A percentile compares a stretch with the other conserved stretches of the same genome.
phyloP scores from a whole-genome alignment of 2,113 vertebrate genomes.

The Struthidea cinerea region DNA sequence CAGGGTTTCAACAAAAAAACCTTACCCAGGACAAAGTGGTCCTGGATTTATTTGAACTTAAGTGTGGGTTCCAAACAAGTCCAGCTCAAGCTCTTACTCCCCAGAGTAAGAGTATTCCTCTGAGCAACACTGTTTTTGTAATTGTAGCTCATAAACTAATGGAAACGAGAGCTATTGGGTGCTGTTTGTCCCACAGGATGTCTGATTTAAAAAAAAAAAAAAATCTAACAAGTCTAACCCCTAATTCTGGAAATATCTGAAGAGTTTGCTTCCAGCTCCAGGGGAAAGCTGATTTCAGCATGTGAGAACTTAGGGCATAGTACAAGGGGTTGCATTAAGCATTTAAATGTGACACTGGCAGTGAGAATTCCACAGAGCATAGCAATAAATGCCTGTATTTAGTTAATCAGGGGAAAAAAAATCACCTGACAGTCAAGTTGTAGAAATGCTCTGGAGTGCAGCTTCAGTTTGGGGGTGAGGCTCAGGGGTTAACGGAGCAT shows the following conservation, averaged over 20 bases:
- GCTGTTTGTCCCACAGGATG: neutral
- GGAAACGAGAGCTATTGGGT: neutral
- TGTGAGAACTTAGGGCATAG: neutral
- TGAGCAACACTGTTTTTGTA: neutral
- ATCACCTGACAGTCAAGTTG: neutral
- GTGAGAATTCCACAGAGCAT: neutral
- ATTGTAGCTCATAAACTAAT: neutral
- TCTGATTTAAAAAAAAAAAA: neutral
- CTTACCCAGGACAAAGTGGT: neutral
- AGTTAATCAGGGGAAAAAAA: neutral
- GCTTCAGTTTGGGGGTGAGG: neutral
- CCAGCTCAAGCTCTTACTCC: neutral
- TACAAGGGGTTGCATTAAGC: neutral
- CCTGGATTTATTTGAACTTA: neutral
- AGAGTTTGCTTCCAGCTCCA: neutral
- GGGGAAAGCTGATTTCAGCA: neutral
- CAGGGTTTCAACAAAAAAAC: neutral
- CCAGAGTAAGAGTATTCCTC: neutral
- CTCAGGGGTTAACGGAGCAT: neutral
- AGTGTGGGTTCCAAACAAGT: neutral
- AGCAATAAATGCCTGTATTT: neutral
- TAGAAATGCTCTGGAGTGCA: neutral
- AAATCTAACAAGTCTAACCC: rapidly evolving
- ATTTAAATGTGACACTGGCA: neutral
- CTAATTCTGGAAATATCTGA: neutral